Base-by-base conservation (phyloP, 2,888 invertebrate species). In the Eupithecia subfuscata region DNA sequence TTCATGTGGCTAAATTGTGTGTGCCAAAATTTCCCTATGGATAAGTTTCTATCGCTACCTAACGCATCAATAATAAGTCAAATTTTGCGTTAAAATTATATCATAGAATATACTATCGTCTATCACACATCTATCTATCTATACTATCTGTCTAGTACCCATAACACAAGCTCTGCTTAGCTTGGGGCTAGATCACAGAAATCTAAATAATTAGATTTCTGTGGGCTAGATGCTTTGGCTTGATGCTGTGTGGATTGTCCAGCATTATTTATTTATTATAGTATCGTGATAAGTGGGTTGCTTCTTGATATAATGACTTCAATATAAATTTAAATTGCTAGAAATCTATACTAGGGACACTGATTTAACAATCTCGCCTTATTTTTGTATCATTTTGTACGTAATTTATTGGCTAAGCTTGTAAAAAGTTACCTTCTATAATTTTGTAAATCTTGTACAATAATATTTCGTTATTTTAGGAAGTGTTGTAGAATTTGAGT, bases 391-490 rank as follows among this genome's bases (percentile, higher is more conserved):
- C 34, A 90, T 90, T 90, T 90, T 90, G 77, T 82, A 85, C 89
- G 78, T 82, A 84, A 88, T 88, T 73, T 73, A 79, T 80, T 88
- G 87, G 87, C 84, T 85, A 85, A 83, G 82, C 82, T 82, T 84
- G 82, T 86, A 87, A 86, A 89, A 89, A 89, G 92, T 93, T 92
- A 93, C 92, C 91, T 90, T 83, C 82, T 84, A 82, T 87, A 87
- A 82, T 84, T 85, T 82, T 91, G 89, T 89, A 90, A 86, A 90
- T 88, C 86, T 88, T 88, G 88, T 90, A 89, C 84, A 85, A 86
- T 88, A 81, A 80, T 80, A 82, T 84, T 84, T 86, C 83, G 83
- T 83, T 84, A 85, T 80, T 80, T 79, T 80, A 82, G 84, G 81
- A 82, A 84, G 84, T 85, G 85, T 86, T 88, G 86, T 87, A 89